Percentiles rank a stretch among this genome's conserved stretches.
phyloP scores from a whole-genome alignment of 2,888 invertebrate species.

The Andrena minutula region DNA sequence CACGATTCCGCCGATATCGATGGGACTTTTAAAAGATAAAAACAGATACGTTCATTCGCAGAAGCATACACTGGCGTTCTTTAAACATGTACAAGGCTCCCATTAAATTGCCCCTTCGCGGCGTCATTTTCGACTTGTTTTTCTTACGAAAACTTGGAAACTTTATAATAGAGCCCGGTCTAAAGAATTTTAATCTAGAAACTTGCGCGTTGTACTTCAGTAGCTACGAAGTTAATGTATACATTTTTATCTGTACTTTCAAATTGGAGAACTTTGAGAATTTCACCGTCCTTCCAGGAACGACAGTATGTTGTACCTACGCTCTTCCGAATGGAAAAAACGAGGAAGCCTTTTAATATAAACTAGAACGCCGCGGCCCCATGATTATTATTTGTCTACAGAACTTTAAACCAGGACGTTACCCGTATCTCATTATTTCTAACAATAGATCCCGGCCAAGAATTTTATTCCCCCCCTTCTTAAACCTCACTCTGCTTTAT shows the following conservation, averaged over 20 bases:
- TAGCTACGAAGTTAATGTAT: slow-evolving; percentile 13
- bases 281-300: background rate
- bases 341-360: background rate
- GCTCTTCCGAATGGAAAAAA: background rate
- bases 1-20: too few relatives aligned
- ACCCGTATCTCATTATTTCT: slow-evolving; percentile 14
- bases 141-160: background rate
- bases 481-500: background rate
- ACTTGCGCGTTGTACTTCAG: slow-evolving; percentile 1
- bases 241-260: slow-evolving; percentile 6
- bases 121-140: background rate
- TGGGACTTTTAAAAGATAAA: too few relatives aligned
- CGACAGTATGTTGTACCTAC: background rate
- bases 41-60: background rate
- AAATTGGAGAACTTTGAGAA: slow-evolving; percentile 6
- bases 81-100: background rate
- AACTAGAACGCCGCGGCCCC: background rate
- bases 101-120: background rate
- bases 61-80: background rate
- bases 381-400: background rate
- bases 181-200: slow-evolving; percentile 16
- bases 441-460: background rate
- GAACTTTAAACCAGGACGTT: background rate
- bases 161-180: slow-evolving; percentile 7
- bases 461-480: slow-evolving; percentile 4